Base-by-base conservation (phyloP, 2,797 vertebrate species). In the Eulemur mongoz region DNA sequence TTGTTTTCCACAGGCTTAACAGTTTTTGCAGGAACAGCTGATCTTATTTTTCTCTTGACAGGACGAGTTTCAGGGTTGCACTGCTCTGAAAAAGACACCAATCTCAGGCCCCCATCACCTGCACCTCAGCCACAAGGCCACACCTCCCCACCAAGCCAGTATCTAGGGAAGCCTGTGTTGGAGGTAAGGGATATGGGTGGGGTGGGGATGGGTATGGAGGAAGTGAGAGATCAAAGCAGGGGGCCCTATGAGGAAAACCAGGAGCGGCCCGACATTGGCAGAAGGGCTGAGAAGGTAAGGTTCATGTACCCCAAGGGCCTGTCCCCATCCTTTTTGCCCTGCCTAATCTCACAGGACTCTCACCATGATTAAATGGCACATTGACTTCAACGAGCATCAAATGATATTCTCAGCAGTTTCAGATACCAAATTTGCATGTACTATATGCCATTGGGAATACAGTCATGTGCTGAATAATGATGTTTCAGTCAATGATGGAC, bases 71-170 rank as follows among this genome's bases (percentile, higher is more conserved):
- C 91, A 75, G 98, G 97, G 30, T 95, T 94, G 84, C 99, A 99
- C 3, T 96, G 95, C 35, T 99, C 99, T 99, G 78, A 78, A 52
- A 85, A 94, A 57, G 81, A 92, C 23, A 95, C 45, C 86, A 57
- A 82, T 54, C 14, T 65, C 69, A 92, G 72, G n/a, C 13, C 50
- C 14, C 73, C 2, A 30, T 48, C 59, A 23, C 38, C 57, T 43
- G 57, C 23, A 2, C 25, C 38, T 78, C 15, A 75, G 32, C 52
- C 48, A 40, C 50, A 81, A 89, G 83, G 67, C 45, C 15, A 18
- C 38, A 70, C 18, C 50, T 87, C 40, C 89, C 78, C 86, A 7
- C 18, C 40, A 57, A 45, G 89, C 48, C 84, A 73, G 91, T 65
- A 40, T 72, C 67, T 59, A 43, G 38, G 30, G n/a, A 69, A 87